Evolutionary conservation across 2,797 vertebrate genomes (phyloP).

Genomic region (Sandelia bainsii): DNA sequence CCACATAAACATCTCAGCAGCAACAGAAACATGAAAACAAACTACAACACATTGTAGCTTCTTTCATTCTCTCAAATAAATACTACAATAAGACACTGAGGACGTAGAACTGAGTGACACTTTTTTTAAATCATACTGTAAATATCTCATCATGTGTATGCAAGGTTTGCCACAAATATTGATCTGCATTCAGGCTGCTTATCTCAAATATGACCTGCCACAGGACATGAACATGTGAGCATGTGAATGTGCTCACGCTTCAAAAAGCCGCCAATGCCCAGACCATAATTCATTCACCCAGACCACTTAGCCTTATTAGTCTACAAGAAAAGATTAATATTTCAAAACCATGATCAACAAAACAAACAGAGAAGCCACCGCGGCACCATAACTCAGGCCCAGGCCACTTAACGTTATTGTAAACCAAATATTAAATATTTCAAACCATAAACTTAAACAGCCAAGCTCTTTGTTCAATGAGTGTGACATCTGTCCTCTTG

Average conservation of each 20-base stretch:
- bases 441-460: slow-evolving; percentile 66
- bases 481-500: slow-evolving; percentile 27
- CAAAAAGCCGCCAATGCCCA: slow-evolving; percentile 48
- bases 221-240: slow-evolving; percentile 40
- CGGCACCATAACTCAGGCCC: slow-evolving; percentile 72
- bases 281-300: slow-evolving; percentile 71
- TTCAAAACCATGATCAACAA: slow-evolving; percentile 79
- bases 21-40: not conserved
- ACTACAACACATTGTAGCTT: not conserved
- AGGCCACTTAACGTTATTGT: slow-evolving; percentile 80
- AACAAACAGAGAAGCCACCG: slow-evolving; percentile 73
- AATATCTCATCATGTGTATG: not conserved
- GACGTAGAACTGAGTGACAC: too few relatives aligned
- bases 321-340: slow-evolving; percentile 76
- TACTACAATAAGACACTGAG: not conserved
- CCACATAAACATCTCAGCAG: not conserved
- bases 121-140: not conserved
- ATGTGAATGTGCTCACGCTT: slow-evolving; percentile 49
- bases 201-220: slow-evolving; percentile 51
- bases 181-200: not conserved
- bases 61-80: not conserved
- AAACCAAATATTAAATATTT: slow-evolving; percentile 82
- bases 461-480: slow-evolving; percentile 27
- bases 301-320: slow-evolving; percentile 83
- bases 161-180: not conserved